Base-by-base conservation (phyloP, 2,797 vertebrate species). In the Coilia nasus region DNA sequence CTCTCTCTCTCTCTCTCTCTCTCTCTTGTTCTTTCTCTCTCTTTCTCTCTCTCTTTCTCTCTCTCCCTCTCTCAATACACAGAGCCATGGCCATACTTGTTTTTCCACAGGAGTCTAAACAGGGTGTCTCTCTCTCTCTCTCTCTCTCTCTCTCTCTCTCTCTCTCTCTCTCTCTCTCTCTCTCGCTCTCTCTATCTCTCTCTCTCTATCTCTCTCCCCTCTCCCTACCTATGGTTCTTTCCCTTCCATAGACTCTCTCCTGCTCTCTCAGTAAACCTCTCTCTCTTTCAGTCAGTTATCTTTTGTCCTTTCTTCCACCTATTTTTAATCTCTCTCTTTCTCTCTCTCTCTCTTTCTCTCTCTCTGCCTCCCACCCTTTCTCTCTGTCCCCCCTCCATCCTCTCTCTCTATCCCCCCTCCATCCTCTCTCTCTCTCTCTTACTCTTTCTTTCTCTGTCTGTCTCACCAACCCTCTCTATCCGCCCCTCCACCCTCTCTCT, bases 401-500 rank as follows among this genome's bases (percentile, higher is more conserved):
- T 64, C 60, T n/a, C 10, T 23, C 23, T 23, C 9, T n/a, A 64
- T 25, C n/a, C 60, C 23, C 11, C 60, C 60, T 23, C 10, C 15
- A 15, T 3, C 12, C 12, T 57, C 12, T 2, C 3, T 57, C 15
- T 19, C 17, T 59, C 50, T 11, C 50, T 23, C 14, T 59, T 6
- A 59, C 57, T 59, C 17, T 11, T 15, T 59, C 15, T n/a, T 6
- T 19, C 57, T 59, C 19, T 54, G 2, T 12, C 50, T 54, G 6
- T 60, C 60, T 25, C 60, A 10, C n/a, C 62, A 41, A 83, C 81
- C 71, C 60, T 47, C 44, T 64, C 23, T 28, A 23, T 60, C 71
- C 21, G 81, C 87, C 90, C 91, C 87, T 75, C 93, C 89, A 93
- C 92, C 91, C 89, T 89, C 88, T 91, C 90, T 86, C 89, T 91